A percentile compares a stretch with the other conserved stretches of the same genome.
These are phyloP conservation scores for Mesembrinibis cayennensis DNA, from an alignment of 2,113 vertebrate species.

Conservation along the genomic window DNA sequence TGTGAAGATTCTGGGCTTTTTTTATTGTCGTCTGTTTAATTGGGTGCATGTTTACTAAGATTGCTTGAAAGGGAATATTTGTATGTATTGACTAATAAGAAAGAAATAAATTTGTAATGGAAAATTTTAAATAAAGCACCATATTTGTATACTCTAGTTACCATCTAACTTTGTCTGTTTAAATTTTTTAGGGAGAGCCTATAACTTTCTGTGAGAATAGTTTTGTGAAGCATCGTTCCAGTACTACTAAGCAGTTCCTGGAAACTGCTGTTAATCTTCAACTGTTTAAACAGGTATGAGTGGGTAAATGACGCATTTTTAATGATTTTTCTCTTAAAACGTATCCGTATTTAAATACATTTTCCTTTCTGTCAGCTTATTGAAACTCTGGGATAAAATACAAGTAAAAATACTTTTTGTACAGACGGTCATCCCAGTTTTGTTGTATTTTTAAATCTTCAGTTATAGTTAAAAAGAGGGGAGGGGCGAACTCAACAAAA, in stretches of 20 bases:
- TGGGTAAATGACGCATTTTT: not conserved
- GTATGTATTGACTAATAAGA: not conserved
- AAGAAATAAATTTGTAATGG: not conserved
- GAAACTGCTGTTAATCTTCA: slow-evolving; percentile 95
- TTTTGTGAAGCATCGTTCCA: slow-evolving; percentile 91
- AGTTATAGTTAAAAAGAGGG: not conserved
- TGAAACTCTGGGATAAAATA: not conserved
- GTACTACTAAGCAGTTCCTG: slow-evolving; percentile 89
- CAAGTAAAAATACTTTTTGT: not conserved
- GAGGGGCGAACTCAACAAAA: not conserved
- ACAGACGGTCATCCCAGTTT: not conserved
- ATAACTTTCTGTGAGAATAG: slow-evolving; percentile 94
- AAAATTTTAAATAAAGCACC: not conserved
- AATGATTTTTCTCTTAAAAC: not conserved
- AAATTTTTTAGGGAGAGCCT: slow-evolving; percentile 86
- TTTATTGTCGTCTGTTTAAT: not conserved
- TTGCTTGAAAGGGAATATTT: not conserved
- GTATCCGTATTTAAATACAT: not conserved
- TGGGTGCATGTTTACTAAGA: not conserved
- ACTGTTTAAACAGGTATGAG: slow-evolving; percentile 95
- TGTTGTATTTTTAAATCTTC: not conserved
- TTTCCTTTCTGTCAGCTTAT: not conserved
- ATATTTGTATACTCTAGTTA: not conserved
- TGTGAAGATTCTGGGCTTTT: not conserved
- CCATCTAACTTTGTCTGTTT: not conserved